Conservation (phyloP, 2,113 vertebrate species). For the Gallinago media region DNA sequence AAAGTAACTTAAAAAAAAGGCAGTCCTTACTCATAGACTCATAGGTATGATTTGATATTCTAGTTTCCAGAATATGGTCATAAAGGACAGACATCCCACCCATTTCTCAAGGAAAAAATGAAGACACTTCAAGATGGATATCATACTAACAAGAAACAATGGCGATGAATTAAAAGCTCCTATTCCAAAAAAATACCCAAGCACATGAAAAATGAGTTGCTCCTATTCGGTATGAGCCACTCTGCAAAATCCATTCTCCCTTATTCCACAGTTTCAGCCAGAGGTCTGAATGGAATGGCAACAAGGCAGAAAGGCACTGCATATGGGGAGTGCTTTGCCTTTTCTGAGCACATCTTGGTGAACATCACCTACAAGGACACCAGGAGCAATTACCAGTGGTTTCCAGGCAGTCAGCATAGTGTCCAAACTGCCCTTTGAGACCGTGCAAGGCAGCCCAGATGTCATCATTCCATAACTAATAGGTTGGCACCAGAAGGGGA, state of each 20-base stretch:
- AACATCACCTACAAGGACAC: neutral
- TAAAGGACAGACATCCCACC: neutral
- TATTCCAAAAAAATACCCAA: neutral
- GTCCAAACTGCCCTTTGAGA: neutral
- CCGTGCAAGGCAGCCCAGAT: accelerated
- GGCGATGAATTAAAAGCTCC: neutral
- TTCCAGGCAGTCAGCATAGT: neutral
- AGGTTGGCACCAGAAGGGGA: neutral
- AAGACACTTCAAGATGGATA: neutral
- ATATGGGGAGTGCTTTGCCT: accelerated
- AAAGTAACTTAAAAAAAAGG: neutral
- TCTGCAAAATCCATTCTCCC: neutral
- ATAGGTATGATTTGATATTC: neutral
- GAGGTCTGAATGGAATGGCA: neutral
- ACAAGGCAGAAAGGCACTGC: neutral
- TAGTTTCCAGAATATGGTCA: neutral
- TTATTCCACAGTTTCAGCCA: neutral
- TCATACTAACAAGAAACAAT: neutral
- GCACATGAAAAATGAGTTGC: neutral
- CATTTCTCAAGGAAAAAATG: neutral
- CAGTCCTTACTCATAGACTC: neutral
- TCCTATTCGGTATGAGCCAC: neutral
- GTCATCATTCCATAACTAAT: neutral
- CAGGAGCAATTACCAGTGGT: neutral
- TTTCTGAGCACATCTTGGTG: accelerated